These are phyloP conservation scores for Plodia interpunctella DNA, from an alignment of 1,140 invertebrate genomes.

Conservation along the genomic window DNA sequence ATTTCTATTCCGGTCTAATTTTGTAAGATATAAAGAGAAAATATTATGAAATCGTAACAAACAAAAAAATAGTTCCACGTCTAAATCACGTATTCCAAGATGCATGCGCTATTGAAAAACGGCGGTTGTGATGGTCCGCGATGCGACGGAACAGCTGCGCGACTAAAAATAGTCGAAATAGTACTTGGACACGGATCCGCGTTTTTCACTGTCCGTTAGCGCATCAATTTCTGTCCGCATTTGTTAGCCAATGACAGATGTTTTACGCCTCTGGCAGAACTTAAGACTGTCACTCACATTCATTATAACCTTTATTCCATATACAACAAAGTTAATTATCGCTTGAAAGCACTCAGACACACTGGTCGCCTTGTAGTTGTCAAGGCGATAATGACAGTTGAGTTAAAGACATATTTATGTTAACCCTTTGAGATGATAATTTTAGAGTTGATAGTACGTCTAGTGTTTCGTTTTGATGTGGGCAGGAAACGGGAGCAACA, in stretches of 20 bases:
- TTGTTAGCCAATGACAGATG: constrained; percentile 74
- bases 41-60: too few relatives aligned
- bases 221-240: constrained; percentile 71
- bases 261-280: constrained; percentile 58
- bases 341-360: constrained; percentile 13
- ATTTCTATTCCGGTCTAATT: too few relatives aligned
- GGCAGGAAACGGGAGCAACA: constrained; percentile 3
- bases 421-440: constrained; percentile 52
- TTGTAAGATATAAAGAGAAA: too few relatives aligned
- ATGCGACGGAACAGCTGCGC: constrained; percentile 60
- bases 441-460: constrained; percentile 10
- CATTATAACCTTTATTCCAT: constrained; percentile 23
- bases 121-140: constrained; percentile 44
- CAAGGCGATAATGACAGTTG: constrained; percentile 55
- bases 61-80: too few relatives aligned
- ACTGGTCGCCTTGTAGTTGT: constrained; percentile 54
- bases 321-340: constrained; percentile 27
- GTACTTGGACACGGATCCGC: constrained; percentile 59
- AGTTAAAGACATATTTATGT: constrained; percentile 54
- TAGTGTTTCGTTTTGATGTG: constrained; percentile 5
- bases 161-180: constrained; percentile 65
- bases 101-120: constrained; percentile 27
- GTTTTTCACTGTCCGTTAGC: constrained; percentile 71
- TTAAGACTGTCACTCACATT: constrained; percentile 20
- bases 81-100: not conserved